phyloP scores from a whole-genome alignment of 2,888 invertebrate genomes.

The Drosophila mulleri region DNA sequence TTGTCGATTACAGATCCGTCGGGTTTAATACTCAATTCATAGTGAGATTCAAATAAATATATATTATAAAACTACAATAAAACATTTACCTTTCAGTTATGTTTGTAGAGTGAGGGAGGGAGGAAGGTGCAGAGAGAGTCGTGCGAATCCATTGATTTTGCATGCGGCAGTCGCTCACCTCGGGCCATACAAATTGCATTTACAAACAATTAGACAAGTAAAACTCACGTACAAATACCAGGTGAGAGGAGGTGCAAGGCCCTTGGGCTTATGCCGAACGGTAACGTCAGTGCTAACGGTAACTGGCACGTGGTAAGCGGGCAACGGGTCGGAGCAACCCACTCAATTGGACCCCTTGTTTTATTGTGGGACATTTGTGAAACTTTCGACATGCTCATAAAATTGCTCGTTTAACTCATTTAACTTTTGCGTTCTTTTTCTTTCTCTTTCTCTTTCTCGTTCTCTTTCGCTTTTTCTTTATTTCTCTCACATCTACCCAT shows the following conservation, averaged over 20 bases:
- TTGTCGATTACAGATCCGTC: no score
- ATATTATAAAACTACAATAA: constrained; percentile 4
- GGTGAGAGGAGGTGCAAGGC: constrained; percentile 35
- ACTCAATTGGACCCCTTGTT: constrained; percentile 54
- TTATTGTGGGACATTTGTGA: constrained; percentile 66
- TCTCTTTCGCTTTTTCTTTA: constrained; percentile 29
- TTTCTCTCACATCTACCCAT: constrained; percentile 10
- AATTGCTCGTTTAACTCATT: constrained; percentile 83
- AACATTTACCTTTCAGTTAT: constrained; percentile 22
- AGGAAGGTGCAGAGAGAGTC: background rate
- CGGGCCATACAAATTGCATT: constrained; percentile 57
- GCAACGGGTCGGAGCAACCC: constrained; percentile 23
- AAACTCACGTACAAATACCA: constrained; percentile 63
- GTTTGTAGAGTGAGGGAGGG: background rate
- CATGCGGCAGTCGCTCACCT: constrained; percentile 29
- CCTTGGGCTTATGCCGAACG: constrained; percentile 30
- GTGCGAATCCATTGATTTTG: constrained; percentile 60
- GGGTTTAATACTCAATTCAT: no score
- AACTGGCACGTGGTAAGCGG: constrained; percentile 31
- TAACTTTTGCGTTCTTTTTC: constrained; percentile 67
- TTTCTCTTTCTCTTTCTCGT: constrained; percentile 4
- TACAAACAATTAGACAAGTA: constrained; percentile 70
- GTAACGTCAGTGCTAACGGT: constrained; percentile 27
- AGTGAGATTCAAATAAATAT: no score
- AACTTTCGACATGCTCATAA: constrained; percentile 77